Conservation (phyloP, 2,888 invertebrate species). For the Philaethria dido region DNA sequence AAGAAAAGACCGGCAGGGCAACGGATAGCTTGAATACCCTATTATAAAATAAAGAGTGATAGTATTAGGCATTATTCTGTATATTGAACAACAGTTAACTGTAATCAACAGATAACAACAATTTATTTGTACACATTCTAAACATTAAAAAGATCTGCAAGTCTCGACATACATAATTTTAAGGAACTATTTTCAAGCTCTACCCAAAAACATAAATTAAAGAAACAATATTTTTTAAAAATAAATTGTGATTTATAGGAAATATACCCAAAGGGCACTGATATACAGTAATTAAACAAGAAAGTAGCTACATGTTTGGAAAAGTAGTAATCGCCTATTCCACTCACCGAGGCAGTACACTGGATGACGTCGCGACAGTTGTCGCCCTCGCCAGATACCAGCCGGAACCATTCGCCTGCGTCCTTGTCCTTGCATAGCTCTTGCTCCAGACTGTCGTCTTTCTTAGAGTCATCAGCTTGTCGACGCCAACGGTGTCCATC, state of each 20-base stretch:
- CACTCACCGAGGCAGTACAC: conserved; percentile 94
- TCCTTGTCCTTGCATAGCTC: conserved; percentile 97
- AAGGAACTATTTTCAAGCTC: conserved; percentile 14
- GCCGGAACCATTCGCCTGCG: conserved; percentile 97
- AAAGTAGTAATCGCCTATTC: conserved; percentile 51
- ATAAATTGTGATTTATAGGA: not conserved
- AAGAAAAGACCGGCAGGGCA: conserved; percentile 96
- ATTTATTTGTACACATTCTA: not conserved
- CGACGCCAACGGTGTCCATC: conserved; percentile 84
- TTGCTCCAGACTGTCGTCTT: conserved; percentile 93
- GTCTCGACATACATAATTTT: conserved; percentile 31
- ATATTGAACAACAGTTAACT: not conserved
- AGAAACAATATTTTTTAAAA: conserved; percentile 13
- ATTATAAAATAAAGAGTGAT: conserved; percentile 50
- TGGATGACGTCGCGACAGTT: conserved; percentile 97
- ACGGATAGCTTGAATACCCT: conserved; percentile 96
- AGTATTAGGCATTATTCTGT: not conserved
- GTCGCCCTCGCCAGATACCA: conserved; percentile 94
- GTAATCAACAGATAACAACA: conserved; percentile 12
- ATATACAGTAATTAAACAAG: conserved; percentile 25
- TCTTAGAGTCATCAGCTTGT: conserved; percentile 89
- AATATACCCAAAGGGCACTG: conserved; percentile 33
- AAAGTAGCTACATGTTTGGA: conserved; percentile 47
- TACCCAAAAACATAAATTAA: not conserved
- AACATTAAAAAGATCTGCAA: conserved; percentile 31